phyloP scores from a whole-genome alignment of 2,113 vertebrate genomes.

The Campylomormyrus tamandua region DNA sequence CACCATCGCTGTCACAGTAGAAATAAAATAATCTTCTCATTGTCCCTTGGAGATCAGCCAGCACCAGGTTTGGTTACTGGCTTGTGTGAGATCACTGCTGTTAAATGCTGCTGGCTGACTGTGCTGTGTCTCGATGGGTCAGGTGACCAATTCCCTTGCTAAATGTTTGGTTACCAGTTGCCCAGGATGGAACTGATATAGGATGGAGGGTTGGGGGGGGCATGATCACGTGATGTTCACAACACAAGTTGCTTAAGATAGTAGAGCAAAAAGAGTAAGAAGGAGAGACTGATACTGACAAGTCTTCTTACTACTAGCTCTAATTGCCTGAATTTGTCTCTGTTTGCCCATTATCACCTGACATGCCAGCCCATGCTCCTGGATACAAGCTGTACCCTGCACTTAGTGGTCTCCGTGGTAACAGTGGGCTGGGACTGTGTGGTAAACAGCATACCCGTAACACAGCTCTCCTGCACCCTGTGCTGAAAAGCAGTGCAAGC shows the following conservation, averaged over 20 bases:
- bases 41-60: neutral
- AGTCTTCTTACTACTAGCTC: conserved; percentile 38
- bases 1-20: neutral
- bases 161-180: neutral
- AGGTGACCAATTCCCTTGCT: neutral
- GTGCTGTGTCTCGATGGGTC: neutral
- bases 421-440: conserved; percentile 22
- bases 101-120: neutral
- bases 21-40: conserved; percentile 1
- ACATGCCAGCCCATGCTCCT: conserved; percentile 14
- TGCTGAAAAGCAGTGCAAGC: neutral
- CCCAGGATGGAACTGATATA: neutral
- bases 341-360: conserved; percentile 32
- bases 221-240: conserved; percentile 18
- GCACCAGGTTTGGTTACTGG: neutral
- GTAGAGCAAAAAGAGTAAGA: conserved; percentile 28
- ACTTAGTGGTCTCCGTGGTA: conserved; percentile 35
- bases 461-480: neutral
- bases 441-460: conserved; percentile 2
- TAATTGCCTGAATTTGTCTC: conserved; percentile 38
- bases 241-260: conserved; percentile 28
- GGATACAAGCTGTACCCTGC: conserved; percentile 25
- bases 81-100: neutral
- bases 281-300: conserved; percentile 51
- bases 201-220: neutral